phyloP scores from a whole-genome alignment of 2,888 invertebrate genomes.

The Sarcophaga carnaria region DNA sequence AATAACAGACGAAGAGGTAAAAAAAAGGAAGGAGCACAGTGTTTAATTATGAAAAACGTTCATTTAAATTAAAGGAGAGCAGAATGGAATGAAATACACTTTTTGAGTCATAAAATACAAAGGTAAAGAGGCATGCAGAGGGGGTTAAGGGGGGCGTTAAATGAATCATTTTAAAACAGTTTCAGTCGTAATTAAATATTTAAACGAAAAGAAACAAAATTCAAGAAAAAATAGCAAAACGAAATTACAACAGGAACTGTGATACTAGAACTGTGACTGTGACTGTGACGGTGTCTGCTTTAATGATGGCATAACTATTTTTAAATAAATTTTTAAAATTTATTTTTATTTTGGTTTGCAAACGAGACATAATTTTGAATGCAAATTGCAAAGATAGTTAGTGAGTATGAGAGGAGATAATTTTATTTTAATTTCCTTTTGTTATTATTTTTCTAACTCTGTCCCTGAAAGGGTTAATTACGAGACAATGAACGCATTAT shows the following conservation, averaged over 20 bases:
- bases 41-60: constrained; percentile 64
- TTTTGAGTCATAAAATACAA: constrained; percentile 19
- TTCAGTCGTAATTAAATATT: constrained; percentile 17
- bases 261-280: background rate
- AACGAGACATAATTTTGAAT: no score
- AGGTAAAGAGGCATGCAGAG: background rate
- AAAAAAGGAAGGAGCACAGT: constrained; percentile 4
- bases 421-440: no score
- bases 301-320: background rate
- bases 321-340: no score
- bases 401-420: no score
- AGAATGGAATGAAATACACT: background rate
- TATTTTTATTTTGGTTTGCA: no score
- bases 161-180: constrained; percentile 27
- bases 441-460: background rate
- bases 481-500: constrained; percentile 7
- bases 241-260: background rate
- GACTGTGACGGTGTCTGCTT: background rate
- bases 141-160: background rate
- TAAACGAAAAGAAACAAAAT: constrained; percentile 3
- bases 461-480: background rate
- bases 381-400: no score
- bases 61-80: constrained; percentile 38
- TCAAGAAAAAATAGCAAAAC: background rate
- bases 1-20: background rate